A percentile compares a stretch with the other conserved stretches of the same genome.
phyloP scores from a whole-genome alignment of 2,797 vertebrate genomes.

The Gallirallus australis region DNA sequence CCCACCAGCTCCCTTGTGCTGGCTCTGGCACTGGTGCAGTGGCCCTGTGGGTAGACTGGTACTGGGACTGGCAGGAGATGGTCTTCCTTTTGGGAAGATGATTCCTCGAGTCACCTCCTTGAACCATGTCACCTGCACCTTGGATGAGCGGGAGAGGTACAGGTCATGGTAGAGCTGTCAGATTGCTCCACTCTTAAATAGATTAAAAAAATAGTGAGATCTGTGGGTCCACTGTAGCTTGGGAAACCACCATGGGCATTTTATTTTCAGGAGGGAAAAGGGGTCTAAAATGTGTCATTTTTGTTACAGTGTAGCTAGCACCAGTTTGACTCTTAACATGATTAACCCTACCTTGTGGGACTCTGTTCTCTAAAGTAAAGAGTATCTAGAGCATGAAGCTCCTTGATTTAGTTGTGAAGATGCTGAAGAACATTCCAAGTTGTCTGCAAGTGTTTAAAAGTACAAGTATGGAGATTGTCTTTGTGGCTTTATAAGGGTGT shows the following conservation, averaged over 20 bases:
- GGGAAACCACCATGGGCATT: neutral
- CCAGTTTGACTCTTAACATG: neutral
- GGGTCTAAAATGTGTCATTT: neutral
- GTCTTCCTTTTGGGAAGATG: neutral
- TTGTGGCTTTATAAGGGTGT: neutral
- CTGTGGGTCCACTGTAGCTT: neutral
- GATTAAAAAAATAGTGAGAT: neutral
- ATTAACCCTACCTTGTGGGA: neutral
- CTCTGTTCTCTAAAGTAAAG: neutral
- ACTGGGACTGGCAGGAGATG: neutral
- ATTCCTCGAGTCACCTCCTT: neutral
- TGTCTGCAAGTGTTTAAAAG: neutral
- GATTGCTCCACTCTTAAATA: neutral
- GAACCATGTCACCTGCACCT: fast-evolving
- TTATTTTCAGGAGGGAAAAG: neutral
- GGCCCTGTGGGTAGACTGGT: neutral
- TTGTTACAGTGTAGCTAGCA: neutral
- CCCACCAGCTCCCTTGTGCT: neutral
- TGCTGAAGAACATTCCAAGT: neutral
- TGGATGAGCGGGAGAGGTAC: neutral
- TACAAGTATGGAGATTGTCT: neutral
- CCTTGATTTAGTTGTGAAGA: neutral
- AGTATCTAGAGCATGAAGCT: neutral
- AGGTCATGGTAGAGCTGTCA: neutral
- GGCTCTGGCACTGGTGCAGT: neutral